phyloP scores from a whole-genome alignment of 2,888 invertebrate genomes.

The Syrphus vitripennis region DNA sequence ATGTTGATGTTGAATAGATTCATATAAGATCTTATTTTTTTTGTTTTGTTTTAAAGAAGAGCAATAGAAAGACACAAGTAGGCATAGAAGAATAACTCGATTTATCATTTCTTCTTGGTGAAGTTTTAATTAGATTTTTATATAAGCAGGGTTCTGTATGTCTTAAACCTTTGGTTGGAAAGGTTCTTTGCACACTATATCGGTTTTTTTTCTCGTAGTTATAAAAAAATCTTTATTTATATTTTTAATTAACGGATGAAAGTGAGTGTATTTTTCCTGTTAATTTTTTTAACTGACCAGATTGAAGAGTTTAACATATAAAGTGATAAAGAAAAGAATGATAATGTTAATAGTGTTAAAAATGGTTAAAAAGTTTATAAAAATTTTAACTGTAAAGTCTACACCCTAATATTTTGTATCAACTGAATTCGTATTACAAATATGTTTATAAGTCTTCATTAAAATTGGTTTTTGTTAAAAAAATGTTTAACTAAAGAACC shows the following conservation, averaged over 20 bases:
- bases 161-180: not conserved
- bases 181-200: not conserved
- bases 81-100: conserved; percentile 1
- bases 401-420: too few species aligned
- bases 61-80: conserved; percentile 21
- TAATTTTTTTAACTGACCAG: not conserved
- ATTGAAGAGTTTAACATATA: not conserved
- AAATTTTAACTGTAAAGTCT: too few species aligned
- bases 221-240: not conserved
- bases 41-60: not conserved
- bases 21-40: conserved; percentile 2
- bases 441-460: too few species aligned
- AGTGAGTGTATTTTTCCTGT: not conserved
- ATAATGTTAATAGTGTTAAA: too few species aligned
- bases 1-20: not conserved
- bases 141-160: not conserved
- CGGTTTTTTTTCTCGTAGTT: not conserved
- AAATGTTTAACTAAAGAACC: too few species aligned
- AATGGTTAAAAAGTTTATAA: too few species aligned
- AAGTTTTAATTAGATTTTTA: conserved; percentile 6
- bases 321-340: not conserved
- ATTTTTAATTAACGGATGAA: not conserved
- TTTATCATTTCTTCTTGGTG: conserved; percentile 7
- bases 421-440: too few species aligned
- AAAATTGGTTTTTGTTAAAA: too few species aligned